phyloP scores from a whole-genome alignment of 1,140 invertebrate genomes.

The Drosophila grimshawi region DNA sequence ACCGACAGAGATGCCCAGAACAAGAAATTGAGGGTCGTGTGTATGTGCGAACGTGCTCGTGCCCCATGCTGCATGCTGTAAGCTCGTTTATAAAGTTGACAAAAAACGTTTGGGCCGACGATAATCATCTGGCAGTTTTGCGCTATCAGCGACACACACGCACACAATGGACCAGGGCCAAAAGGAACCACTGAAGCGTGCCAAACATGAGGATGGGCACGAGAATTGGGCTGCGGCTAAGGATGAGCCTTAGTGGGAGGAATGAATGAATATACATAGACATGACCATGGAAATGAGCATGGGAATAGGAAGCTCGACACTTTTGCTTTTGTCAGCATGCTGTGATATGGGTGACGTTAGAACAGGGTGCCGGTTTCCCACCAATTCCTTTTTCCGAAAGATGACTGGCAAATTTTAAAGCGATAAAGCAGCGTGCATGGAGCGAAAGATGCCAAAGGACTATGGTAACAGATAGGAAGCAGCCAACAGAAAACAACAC shows the following conservation, averaged over 20 bases:
- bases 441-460: not conserved
- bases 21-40: conserved; percentile 42
- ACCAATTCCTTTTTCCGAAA: not conserved
- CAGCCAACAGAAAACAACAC: conserved; percentile 1
- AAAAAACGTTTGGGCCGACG: conserved; percentile 69
- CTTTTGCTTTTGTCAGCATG: conserved; percentile 29
- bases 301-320: conserved; percentile 27
- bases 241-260: not conserved
- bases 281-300: conserved; percentile 13
- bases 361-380: conserved; percentile 4
- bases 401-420: conserved; percentile 47
- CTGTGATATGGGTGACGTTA: not conserved
- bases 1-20: not conserved
- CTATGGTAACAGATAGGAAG: not conserved
- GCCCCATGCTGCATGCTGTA: conserved; percentile 48
- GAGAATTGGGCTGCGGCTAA: not conserved
- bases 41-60: conserved; percentile 56
- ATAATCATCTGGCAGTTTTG: conserved; percentile 82
- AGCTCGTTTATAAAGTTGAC: conserved; percentile 82
- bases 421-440: conserved; percentile 18
- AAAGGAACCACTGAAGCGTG: conserved; percentile 50
- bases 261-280: not conserved
- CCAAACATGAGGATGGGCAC: conserved; percentile 5
- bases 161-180: conserved; percentile 30
- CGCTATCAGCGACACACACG: conserved; percentile 73